Conservation (phyloP, 2,797 vertebrate genomes). For the Scarus forsteni region DNA sequence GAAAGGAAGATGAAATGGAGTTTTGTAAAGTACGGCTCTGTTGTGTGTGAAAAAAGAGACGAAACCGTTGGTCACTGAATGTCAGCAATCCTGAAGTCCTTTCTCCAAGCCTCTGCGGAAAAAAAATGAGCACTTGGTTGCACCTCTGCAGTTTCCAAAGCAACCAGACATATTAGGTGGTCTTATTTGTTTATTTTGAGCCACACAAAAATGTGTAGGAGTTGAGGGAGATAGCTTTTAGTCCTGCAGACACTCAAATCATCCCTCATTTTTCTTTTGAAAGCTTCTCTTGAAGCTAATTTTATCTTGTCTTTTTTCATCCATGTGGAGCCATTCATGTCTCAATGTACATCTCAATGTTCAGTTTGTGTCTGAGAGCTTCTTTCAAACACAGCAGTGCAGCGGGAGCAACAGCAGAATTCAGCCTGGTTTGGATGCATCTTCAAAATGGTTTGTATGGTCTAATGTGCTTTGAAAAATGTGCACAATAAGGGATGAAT, state of each 20-base stretch:
- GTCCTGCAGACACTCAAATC: slow-evolving; percentile 28
- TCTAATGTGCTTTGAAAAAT: slow-evolving; percentile 17
- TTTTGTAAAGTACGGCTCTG: slow-evolving; percentile 5
- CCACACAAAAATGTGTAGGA: neutral
- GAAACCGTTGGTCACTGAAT: neutral
- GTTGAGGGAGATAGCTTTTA: slow-evolving; percentile 29
- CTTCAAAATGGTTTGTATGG: slow-evolving; percentile 9
- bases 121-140: neutral
- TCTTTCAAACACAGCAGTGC: slow-evolving; percentile 38
- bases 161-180: slow-evolving; percentile 10
- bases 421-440: slow-evolving; percentile 5
- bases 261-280: slow-evolving; percentile 49
- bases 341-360: slow-evolving; percentile 58
- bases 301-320: slow-evolving; percentile 48
- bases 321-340: slow-evolving; percentile 46
- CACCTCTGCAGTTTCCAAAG: slow-evolving; percentile 24
- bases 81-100: neutral
- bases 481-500: neutral
- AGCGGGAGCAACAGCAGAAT: neutral
- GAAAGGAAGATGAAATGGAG: neutral
- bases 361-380: slow-evolving; percentile 46
- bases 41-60: slow-evolving; percentile 3
- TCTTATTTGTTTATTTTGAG: slow-evolving; percentile 23
- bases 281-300: slow-evolving; percentile 22
- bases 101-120: neutral